phyloP scores from a whole-genome alignment of 2,113 vertebrate genomes.

The Peucedramus taeniatus region DNA sequence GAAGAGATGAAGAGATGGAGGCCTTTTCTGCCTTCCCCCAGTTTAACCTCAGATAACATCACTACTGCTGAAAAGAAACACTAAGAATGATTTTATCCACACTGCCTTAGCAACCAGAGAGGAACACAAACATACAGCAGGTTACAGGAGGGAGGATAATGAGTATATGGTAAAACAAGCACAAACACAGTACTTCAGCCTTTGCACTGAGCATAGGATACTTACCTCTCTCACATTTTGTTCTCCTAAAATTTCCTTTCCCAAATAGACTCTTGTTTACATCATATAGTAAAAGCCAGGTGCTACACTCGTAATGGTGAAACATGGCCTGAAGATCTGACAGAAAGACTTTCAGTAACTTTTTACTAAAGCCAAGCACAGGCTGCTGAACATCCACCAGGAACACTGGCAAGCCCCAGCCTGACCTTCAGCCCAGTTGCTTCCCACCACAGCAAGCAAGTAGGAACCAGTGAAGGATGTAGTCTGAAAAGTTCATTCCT shows the following conservation, averaged over 20 bases:
- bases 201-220: background rate
- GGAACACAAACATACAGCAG: accelerated
- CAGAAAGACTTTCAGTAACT: background rate
- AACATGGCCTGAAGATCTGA: background rate
- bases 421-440: background rate
- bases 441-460: background rate
- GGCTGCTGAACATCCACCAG: background rate
- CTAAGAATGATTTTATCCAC: background rate
- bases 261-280: background rate
- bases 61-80: background rate
- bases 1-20: background rate
- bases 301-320: background rate
- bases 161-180: background rate
- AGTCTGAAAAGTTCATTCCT: background rate
- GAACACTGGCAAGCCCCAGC: background rate
- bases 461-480: accelerated
- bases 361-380: background rate
- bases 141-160: background rate
- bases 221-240: background rate
- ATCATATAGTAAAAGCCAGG: background rate
- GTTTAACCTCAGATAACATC: background rate
- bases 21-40: background rate
- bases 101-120: background rate
- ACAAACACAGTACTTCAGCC: background rate
- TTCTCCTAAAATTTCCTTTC: background rate